Base-by-base conservation (phyloP, 2,113 vertebrate species). In the Stigmatopora nigra region DNA sequence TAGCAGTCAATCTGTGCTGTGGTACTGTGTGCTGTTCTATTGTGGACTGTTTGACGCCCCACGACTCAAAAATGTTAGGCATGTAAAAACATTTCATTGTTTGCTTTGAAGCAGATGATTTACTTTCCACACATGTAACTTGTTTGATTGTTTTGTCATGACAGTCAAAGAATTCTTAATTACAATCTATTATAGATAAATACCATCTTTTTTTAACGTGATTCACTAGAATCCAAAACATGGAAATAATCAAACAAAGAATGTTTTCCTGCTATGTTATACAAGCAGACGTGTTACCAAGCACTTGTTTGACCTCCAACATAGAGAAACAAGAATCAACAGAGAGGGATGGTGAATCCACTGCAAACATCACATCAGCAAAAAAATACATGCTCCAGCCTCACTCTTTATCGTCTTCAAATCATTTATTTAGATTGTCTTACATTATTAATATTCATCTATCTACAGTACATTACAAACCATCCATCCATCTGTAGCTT, bases 281-380 rank as follows among this genome's bases (percentile, higher is more conserved):
- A 71, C 70, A 81, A 77, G 86, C 88, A 90, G 88, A 88, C 89
- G 87, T 88, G 86, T 86, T 79, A 81, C 81, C n/a, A 66, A 76
- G 82, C 74, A 78, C 69, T 83, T 70, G 68, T 68, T 80, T 87
- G 85, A 75, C 83, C 86, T 79, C 61, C 75, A 82, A 87, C 79
- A 84, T 25, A 73, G 87, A 84, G 87, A 84, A 89, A 86, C 78
- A 56, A 70, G 17, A 69, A 79, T 80, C 88, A 90, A 90, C 89
- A 91, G 89, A 91, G 88, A 90, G 88, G 88, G 87, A 80, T 59
- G 69, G 73, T 41, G n/a, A 20, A 14, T 36, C 38, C 75, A 77
- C 64, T 71, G 48, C 55, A 82, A 88, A 82, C 72, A 69, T 75
- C 58, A 66, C 73, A 79, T 89, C 86, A 88, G 84, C 87, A 82